phyloP scores from a whole-genome alignment of 2,113 vertebrate genomes.

The Herpailurus yagouaroundi region DNA sequence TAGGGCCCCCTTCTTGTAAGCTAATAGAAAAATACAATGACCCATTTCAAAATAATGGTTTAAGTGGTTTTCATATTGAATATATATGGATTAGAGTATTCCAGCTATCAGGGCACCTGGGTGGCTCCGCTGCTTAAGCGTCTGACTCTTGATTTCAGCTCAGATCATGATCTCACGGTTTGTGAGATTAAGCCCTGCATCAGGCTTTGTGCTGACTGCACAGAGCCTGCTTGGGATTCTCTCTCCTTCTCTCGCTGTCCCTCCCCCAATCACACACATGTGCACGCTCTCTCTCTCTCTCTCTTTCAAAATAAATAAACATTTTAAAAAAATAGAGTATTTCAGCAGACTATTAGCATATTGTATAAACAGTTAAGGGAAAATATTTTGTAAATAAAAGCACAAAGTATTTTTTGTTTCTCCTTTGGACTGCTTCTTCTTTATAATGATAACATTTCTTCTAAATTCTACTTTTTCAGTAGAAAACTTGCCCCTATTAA shows the following conservation, averaged over 20 bases:
- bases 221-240: no score
- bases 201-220: no score
- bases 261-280: no score
- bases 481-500: neutral
- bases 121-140: no score
- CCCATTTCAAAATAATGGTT: neutral
- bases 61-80: neutral
- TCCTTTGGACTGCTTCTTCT: neutral
- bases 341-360: neutral
- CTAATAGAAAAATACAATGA: neutral
- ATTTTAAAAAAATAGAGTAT: no score
- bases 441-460: neutral
- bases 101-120: neutral
- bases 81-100: neutral
- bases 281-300: no score
- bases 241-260: no score
- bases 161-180: no score
- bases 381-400: neutral
- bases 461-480: neutral
- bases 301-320: no score
- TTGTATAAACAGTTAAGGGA: neutral
- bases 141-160: no score
- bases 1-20: neutral
- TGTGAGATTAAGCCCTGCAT: no score
- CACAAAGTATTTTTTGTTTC: neutral